Evolutionary conservation across 2,797 vertebrate species (phyloP).

Genomic region (Acridotheres tristis): DNA sequence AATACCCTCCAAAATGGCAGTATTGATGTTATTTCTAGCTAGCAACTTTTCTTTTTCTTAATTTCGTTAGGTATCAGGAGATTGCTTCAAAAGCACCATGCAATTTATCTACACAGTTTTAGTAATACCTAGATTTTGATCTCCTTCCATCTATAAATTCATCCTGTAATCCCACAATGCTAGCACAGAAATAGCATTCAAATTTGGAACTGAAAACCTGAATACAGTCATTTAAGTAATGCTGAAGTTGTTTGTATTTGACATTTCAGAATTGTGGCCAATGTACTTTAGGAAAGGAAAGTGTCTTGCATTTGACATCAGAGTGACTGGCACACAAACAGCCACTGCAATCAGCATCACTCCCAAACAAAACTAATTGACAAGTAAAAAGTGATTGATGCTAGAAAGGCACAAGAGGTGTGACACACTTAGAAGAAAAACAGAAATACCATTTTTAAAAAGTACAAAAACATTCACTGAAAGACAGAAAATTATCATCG

Average conservation of each 20-base stretch:
- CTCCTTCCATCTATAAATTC: neutral
- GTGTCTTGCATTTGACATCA: neutral
- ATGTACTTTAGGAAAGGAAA: neutral
- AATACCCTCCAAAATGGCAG: neutral
- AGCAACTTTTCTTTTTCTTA: neutral
- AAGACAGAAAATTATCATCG: neutral
- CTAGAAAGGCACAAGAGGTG: neutral
- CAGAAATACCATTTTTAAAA: neutral
- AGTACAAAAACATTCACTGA: neutral
- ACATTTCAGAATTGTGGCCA: neutral
- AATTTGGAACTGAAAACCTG: neutral
- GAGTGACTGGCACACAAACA: neutral
- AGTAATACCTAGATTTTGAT: neutral
- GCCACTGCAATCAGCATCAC: neutral
- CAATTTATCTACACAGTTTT: neutral
- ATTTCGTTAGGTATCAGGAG: neutral
- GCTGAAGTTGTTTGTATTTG: neutral
- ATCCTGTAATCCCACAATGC: neutral
- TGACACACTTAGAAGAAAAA: neutral
- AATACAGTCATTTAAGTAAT: neutral
- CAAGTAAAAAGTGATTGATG: neutral
- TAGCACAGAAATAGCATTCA: neutral
- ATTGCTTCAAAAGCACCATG: neutral
- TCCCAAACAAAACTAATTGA: neutral
- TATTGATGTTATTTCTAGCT: neutral